Conservation (phyloP, 2,113 vertebrate genomes). For the Macheiramphus alcinus region DNA sequence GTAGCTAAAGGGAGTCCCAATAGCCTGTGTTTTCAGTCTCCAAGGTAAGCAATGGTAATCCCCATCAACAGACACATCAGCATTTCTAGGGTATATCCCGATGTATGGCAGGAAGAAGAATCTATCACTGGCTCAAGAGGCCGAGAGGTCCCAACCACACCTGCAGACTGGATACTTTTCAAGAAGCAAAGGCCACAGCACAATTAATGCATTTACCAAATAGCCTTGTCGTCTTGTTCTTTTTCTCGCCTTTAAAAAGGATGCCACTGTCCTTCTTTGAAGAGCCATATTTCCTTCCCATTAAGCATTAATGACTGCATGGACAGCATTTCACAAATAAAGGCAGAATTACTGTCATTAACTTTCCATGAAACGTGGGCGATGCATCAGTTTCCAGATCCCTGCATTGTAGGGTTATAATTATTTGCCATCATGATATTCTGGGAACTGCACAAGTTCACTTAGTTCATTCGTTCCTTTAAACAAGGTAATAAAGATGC, state of each 20-base stretch:
- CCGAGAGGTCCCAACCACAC: neutral
- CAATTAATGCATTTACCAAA: neutral
- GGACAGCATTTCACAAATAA: slow-evolving; percentile 48
- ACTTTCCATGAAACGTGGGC: neutral
- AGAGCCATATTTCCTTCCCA: neutral
- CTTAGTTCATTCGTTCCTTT: neutral
- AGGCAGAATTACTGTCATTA: slow-evolving; percentile 57
- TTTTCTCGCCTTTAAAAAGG: neutral
- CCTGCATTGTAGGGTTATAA: slow-evolving; percentile 18
- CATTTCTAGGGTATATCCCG: neutral
- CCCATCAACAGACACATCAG: neutral
- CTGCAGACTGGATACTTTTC: neutral
- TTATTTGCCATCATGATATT: slow-evolving; percentile 51
- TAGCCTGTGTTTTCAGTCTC: neutral
- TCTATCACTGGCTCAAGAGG: neutral
- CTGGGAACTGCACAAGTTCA: slow-evolving; percentile 30
- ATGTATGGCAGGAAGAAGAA: neutral
- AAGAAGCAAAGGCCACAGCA: neutral
- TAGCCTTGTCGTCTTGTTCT: neutral
- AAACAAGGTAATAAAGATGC: slow-evolving; percentile 36
- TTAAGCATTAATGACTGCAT: slow-evolving; percentile 10
- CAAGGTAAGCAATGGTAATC: neutral
- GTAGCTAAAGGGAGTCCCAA: neutral
- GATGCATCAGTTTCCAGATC: slow-evolving; percentile 23
- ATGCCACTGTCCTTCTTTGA: neutral